Evolutionary conservation across 2,797 vertebrate genomes (phyloP).

Genomic region (Distichodus sexfasciatus): DNA sequence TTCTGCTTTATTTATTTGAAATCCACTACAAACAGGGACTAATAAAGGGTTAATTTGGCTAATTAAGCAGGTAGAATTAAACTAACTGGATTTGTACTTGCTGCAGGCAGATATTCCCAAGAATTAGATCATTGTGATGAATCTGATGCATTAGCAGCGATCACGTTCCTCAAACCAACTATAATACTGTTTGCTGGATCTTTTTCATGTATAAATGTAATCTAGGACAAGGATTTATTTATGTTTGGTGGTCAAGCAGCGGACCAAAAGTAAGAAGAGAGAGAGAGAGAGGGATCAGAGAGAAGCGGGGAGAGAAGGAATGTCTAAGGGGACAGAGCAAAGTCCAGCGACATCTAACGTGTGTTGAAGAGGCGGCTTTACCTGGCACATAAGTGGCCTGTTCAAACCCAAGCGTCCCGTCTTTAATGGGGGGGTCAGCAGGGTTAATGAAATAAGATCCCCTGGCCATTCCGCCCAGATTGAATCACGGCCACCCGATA

Average conservation of each 20-base stretch:
- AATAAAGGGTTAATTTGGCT: too few relatives aligned
- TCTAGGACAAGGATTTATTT: background rate
- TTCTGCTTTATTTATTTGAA: too few relatives aligned
- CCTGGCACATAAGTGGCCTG: constrained; percentile 31
- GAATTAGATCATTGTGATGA: constrained; percentile 45
- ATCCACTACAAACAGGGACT: too few relatives aligned
- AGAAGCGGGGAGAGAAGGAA: too few relatives aligned
- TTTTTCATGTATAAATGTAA: constrained; percentile 13
- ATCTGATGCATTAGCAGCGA: constrained; percentile 46
- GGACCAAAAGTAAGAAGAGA: constrained; percentile 11
- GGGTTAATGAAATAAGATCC: constrained; percentile 53
- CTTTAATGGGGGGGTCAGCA: constrained; percentile 42
- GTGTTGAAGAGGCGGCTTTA: constrained; percentile 8
- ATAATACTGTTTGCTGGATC: constrained; percentile 11
- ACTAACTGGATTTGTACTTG: too few relatives aligned
- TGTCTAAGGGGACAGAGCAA: constrained; percentile 11
- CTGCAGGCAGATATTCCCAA: too few relatives aligned
- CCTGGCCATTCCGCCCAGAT: constrained; percentile 39
- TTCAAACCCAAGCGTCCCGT: constrained; percentile 36
- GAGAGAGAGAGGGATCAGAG: background rate
- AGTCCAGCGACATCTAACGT: constrained; percentile 3
- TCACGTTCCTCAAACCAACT: constrained; percentile 37
- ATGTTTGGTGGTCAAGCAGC: too few relatives aligned
- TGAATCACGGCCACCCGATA: constrained; percentile 44
- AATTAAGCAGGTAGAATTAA: constrained; percentile 47